Percentiles rank a stretch among this genome's conserved stretches.
Evolutionary conservation across 2,797 vertebrate genomes (phyloP).

Genomic region (Manis pentadactyla): DNA sequence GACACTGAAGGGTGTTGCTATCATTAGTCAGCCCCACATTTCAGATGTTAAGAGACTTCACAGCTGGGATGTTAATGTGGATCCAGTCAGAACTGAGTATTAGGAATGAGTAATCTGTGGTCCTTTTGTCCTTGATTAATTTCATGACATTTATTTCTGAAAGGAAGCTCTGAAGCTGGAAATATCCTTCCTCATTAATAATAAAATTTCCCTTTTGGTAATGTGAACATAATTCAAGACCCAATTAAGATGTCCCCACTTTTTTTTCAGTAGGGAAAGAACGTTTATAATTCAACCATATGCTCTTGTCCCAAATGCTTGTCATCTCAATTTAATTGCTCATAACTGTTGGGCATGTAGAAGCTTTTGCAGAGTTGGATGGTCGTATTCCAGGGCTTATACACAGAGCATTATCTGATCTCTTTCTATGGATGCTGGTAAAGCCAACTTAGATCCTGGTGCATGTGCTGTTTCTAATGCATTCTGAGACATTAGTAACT

Average conservation of each 20-base stretch:
- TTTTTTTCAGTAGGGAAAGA: conserved; percentile 56
- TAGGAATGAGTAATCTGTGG: conserved; percentile 13
- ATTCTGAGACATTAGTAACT: conserved; percentile 53
- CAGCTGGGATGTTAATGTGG: background rate
- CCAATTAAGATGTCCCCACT: conserved; percentile 43
- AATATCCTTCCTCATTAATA: conserved; percentile 59
- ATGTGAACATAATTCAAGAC: conserved; percentile 62
- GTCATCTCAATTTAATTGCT: conserved; percentile 52
- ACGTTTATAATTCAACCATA: conserved; percentile 29
- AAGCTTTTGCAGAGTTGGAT: background rate
- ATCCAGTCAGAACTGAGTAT: conserved; percentile 13
- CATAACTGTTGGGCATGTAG: conserved; percentile 15
- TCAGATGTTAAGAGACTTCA: background rate
- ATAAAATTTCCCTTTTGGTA: conserved; percentile 60
- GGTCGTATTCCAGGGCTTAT: background rate
- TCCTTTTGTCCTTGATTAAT: conserved; percentile 48
- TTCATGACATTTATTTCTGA: conserved; percentile 63
- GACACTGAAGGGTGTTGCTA: background rate
- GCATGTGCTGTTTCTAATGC: conserved; percentile 41
- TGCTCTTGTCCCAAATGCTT: conserved; percentile 41
- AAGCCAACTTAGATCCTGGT: conserved; percentile 21
- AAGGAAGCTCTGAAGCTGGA: conserved; percentile 33
- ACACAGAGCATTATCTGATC: background rate
- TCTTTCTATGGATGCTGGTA: background rate
- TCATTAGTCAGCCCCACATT: background rate